phyloP scores from a whole-genome alignment of 2,113 vertebrate species.

The Ailuropoda melanoleuca region DNA sequence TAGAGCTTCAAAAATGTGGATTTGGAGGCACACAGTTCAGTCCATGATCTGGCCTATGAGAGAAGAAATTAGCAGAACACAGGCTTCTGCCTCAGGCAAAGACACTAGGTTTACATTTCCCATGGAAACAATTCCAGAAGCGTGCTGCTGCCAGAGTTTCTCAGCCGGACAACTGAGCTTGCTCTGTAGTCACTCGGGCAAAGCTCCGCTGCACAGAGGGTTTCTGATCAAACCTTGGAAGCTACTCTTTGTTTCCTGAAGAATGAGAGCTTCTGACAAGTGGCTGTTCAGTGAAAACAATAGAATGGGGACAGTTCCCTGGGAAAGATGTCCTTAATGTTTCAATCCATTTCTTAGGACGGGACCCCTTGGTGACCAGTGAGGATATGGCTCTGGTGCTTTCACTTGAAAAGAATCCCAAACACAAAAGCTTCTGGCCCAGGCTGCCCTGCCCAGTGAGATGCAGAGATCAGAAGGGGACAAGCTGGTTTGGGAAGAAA shows the following conservation, averaged over 20 bases:
- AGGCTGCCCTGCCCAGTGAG: neutral
- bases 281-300: neutral
- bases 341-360: neutral
- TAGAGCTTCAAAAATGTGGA: too few species aligned
- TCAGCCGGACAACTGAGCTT: neutral
- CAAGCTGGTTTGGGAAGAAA: neutral
- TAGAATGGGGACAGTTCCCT: neutral
- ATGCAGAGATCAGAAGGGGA: neutral
- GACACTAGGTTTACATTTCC: neutral
- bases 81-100: neutral
- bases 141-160: neutral
- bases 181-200: neutral
- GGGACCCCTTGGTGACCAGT: neutral
- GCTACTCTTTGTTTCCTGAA: neutral
- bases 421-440: neutral
- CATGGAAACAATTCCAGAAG: neutral
- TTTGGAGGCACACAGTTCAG: too few species aligned
- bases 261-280: neutral
- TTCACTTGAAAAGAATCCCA: constrained; percentile 29
- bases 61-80: rapidly evolving
- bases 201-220: neutral
- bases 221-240: neutral
- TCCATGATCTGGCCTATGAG: too few species aligned
- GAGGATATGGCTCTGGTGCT: neutral
- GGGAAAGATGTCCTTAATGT: neutral